phyloP scores from a whole-genome alignment of 1,140 invertebrate genomes.

The Drosophila tristis region DNA sequence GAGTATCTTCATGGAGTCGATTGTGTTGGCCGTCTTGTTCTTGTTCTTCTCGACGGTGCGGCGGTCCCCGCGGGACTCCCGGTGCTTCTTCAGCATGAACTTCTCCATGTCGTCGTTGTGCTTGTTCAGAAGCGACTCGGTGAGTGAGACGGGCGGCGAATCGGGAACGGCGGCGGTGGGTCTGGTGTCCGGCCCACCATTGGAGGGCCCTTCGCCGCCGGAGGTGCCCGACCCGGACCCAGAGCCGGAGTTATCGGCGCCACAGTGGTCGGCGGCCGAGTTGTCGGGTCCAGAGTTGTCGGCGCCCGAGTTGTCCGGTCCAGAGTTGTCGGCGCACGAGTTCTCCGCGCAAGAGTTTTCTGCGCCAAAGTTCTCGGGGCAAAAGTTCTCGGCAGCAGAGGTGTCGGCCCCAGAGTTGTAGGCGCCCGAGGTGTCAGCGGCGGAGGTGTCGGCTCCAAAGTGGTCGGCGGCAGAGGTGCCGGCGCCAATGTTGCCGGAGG shows the following conservation, averaged over 20 bases:
- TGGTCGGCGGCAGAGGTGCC: background rate
- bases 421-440: too few species aligned
- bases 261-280: too few species aligned
- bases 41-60: conserved; percentile 85
- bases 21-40: conserved; percentile 64
- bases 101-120: conserved; percentile 93
- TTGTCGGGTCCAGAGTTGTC: too few species aligned
- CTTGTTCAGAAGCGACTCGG: conserved; percentile 87
- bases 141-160: conserved; percentile 85
- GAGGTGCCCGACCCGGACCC: background rate
- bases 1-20: conserved; percentile 64
- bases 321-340: too few species aligned
- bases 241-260: background rate
- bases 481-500: too few species aligned
- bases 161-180: too few species aligned
- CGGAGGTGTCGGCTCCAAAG: background rate
- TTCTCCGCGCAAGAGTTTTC: too few species aligned
- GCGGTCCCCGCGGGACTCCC: conserved; percentile 85
- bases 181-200: background rate
- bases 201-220: background rate
- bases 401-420: too few species aligned
- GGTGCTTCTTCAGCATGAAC: conserved; percentile 89
- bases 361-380: too few species aligned
- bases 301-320: too few species aligned
- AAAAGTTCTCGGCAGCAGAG: too few species aligned